Conservation (phyloP, 2,888 invertebrate genomes). For the Erpobdella octoculata region DNA sequence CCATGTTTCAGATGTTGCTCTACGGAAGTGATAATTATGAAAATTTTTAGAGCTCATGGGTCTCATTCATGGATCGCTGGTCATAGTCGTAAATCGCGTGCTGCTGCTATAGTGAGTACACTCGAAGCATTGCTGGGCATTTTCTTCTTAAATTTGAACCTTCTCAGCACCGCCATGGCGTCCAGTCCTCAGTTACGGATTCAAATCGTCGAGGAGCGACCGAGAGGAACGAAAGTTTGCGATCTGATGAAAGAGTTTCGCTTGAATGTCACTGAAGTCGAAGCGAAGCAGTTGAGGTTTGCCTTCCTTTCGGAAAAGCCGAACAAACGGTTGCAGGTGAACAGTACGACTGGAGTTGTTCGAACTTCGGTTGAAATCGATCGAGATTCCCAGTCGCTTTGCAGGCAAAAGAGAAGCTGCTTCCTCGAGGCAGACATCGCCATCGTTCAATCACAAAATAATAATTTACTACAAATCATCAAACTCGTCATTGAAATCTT, state of each 20-base stretch:
- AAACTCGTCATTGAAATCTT: slow-evolving; percentile 35
- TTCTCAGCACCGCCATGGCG: too few relatives aligned
- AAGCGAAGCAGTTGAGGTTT: slow-evolving; percentile 5
- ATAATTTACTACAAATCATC: slow-evolving; percentile 32
- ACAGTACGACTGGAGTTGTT: slow-evolving; percentile 3
- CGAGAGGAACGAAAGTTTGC: background rate
- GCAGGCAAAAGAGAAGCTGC: slow-evolving; percentile 16
- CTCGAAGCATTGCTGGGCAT: background rate
- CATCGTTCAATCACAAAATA: slow-evolving; percentile 8
- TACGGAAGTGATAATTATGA: background rate
- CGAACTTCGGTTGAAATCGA: slow-evolving; percentile 18
- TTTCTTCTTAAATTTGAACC: slow-evolving; percentile 3
- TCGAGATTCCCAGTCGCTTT: slow-evolving; percentile 8
- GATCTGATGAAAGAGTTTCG: slow-evolving; percentile 13
- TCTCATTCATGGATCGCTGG: background rate
- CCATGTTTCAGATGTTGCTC: too few relatives aligned
- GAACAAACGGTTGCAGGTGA: background rate
- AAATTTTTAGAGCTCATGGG: slow-evolving; percentile 3
- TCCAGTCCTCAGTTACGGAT: background rate
- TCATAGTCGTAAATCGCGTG: background rate
- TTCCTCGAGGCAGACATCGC: slow-evolving; percentile 7
- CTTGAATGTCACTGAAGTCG: background rate
- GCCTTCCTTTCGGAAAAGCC: slow-evolving; percentile 19
- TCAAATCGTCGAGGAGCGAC: slow-evolving; percentile 14
- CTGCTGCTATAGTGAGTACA: too few relatives aligned